Evolutionary conservation across 2,113 vertebrate genomes (phyloP), one percentile per base, ranked within the genome.

Genomic region (Hiodon alosoides): DNA sequence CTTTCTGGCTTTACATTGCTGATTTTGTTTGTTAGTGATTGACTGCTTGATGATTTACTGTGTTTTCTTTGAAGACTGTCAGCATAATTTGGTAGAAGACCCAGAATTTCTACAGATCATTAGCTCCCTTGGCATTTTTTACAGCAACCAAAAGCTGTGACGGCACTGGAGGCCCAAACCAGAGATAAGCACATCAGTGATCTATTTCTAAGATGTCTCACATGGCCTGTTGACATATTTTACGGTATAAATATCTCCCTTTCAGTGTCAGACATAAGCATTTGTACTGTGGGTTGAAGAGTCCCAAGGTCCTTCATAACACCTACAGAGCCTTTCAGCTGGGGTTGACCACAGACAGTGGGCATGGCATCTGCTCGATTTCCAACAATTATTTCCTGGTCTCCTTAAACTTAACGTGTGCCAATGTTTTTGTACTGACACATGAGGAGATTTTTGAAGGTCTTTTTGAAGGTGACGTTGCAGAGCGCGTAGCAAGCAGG

Each of bases 391-490:
- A 16, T 31, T 31, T 17, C 8, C 69, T 14, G 55, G 73, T 74
- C 53, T 67, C 74, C n/a, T 57, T 79, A 78, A 76, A 78, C 82
- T 94, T 94, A 99, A 92, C 96, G 96, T 58, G 95, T 94, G 80
- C 95, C 94, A 10, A 98, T 98, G 79, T 99, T 98, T 78, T 96
- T 96, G 78, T 98, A 98, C 84, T 99, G 96, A 89, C 97, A 99
- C 81, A 98, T 90, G 70, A 99, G 89, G 78, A 99, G 93, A 86
- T 98, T 97, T 87, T 96, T 95, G 85, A 99, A 99, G 13, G 97
- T 99, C 90, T 99, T 99, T 87, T 99, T 99, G 85, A 99, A 99
- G 0, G 97, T 99, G 83, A 95, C 96, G 0, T 99, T 99, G 90
- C 97, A 99, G 82, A 99, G 93, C 9, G 97, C 97, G 0, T 99